A percentile compares a stretch with the other conserved stretches of the same genome.
phyloP scores from a whole-genome alignment of 2,888 invertebrate genomes.

The Fragum fragum region DNA sequence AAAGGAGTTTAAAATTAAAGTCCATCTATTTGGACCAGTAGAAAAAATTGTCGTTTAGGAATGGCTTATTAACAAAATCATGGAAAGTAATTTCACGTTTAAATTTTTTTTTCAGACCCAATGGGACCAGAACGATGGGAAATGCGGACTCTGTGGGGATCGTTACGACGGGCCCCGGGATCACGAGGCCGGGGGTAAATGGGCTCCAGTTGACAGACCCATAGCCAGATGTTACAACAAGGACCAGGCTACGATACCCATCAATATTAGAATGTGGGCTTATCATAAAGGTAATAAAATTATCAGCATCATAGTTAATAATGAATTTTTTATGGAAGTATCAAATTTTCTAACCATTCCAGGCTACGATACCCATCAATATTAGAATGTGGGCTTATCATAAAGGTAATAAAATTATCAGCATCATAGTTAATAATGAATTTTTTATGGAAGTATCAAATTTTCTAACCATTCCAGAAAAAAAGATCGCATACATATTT shows the following conservation, averaged over 20 bases:
- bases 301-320: too few relatives aligned
- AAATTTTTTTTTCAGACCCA: slow-evolving; percentile 41
- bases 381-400: slow-evolving; percentile 61
- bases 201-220: slow-evolving; percentile 23
- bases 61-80: too few relatives aligned
- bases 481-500: too few relatives aligned
- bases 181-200: slow-evolving; percentile 55
- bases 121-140: slow-evolving; percentile 44
- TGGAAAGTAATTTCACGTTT: too few relatives aligned
- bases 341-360: too few relatives aligned
- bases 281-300: slow-evolving; percentile 58
- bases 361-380: slow-evolving; percentile 44
- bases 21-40: too few relatives aligned
- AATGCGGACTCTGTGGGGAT: slow-evolving; percentile 61
- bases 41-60: too few relatives aligned
- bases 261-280: slow-evolving; percentile 52
- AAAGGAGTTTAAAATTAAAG: too few relatives aligned
- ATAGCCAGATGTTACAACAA: slow-evolving; percentile 52
- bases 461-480: too few relatives aligned
- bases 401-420: slow-evolving; percentile 49
- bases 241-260: slow-evolving; percentile 39
- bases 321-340: too few relatives aligned
- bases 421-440: too few relatives aligned
- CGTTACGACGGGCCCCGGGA: slow-evolving; percentile 26
- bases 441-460: too few relatives aligned